Conservation (phyloP, 2,888 invertebrate species). For the Subacronicta megacephala region DNA sequence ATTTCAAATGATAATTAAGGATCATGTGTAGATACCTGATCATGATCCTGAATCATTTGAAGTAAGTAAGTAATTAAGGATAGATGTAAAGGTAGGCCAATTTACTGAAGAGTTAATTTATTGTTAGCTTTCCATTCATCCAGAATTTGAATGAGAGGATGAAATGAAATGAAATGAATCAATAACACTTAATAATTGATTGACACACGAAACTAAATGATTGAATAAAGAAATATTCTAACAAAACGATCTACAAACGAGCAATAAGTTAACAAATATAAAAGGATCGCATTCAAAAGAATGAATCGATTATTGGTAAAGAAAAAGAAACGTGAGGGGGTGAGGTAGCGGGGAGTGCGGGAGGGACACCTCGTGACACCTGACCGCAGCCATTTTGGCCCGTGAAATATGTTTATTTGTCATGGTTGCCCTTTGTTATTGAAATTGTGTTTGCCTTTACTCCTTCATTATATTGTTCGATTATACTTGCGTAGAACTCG, state of each 20-base stretch:
- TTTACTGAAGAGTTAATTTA: too few relatives aligned
- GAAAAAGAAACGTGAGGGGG: slow-evolving; percentile 72
- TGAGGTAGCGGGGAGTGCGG: slow-evolving; percentile 61
- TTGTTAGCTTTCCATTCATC: not conserved
- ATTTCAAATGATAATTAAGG: too few relatives aligned
- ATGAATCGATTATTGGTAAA: slow-evolving; percentile 85
- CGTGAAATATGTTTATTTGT: slow-evolving; percentile 90
- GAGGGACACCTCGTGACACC: slow-evolving; percentile 82
- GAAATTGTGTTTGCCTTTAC: slow-evolving; percentile 89
- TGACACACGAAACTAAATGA: slow-evolving; percentile 39
- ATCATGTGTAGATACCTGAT: too few relatives aligned
- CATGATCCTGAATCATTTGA: too few relatives aligned
- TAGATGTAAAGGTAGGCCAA: too few relatives aligned
- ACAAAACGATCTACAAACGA: slow-evolving; percentile 47
- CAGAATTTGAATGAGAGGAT: not conserved
- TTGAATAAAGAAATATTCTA: slow-evolving; percentile 35
- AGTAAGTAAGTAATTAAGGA: too few relatives aligned
- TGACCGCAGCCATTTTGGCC: slow-evolving; percentile 89
- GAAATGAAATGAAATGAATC: too few relatives aligned
- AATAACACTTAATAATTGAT: slow-evolving; percentile 10
- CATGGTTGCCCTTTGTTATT: slow-evolving; percentile 88
- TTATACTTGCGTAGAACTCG: slow-evolving; percentile 86
- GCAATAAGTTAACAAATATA: slow-evolving; percentile 68
- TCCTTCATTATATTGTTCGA: slow-evolving; percentile 89
- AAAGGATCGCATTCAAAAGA: slow-evolving; percentile 80